Base-by-base conservation (phyloP, 37 sponge, comb jelly and placozoan genomes). In the Aplysina aerophoba region DNA sequence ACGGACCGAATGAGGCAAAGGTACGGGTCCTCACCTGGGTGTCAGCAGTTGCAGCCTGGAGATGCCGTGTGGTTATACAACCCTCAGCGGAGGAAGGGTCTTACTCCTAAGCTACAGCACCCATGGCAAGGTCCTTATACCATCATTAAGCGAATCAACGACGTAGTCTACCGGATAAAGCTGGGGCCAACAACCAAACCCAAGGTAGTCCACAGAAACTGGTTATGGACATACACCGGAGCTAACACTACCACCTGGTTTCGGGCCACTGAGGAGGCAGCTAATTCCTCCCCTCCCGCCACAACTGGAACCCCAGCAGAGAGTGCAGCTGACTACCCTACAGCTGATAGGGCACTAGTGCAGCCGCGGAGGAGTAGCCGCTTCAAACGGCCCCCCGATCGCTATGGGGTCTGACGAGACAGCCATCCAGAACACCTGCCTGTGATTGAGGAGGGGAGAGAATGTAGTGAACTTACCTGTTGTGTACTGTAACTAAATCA, bases 91-190 rank as follows among this genome's bases (percentile, higher is more conserved):
- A 63, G 11, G 64, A 63, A 63, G 11, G 64, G 64, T 4, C 27
- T 63, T 6, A n/a, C 66, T 15, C 83, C 83, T 4, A 83, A 83
- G 65, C 11, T 83, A 0, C 67, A 64, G 13, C 54, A 4, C 19
- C 67, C 83, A 22, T 83, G 83, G 83, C 83, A 67, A 15, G 67
- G 83, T 41, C 83, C 83, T 8, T 83, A 64, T 25, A 0, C 33
- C 1, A 11, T 83, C 13, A 66, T 67, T 0, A 66, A 63, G 28
- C 62, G 63, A 19, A 83, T 83, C 58, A 80, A 55, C 55, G 80
- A 80, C 55, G 28, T 80, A 21, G 56, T 24, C 14, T 80, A 80
- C 33, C 55, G 59, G 0, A 80, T 80, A 28, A 58, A 57, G 33
- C 56, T 80, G 80, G 56, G 80, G 17, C 80, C 80, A 15, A 58